Base-by-base conservation (phyloP, 2,797 vertebrate species). In the Urophycis tenuis region DNA sequence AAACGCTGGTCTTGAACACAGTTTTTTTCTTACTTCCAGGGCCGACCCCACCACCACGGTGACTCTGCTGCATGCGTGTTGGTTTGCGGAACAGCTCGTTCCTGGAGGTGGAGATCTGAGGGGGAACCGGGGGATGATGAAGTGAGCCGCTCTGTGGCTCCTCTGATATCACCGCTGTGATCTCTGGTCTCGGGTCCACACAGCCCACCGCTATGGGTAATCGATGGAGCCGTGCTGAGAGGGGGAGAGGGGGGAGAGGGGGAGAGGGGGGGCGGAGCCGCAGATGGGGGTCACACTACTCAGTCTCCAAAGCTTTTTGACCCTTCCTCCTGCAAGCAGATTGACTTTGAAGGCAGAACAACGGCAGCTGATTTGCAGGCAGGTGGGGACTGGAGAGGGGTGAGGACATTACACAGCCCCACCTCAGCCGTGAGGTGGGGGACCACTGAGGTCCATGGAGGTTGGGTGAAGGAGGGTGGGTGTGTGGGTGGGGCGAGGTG, bases 91-190 rank as follows among this genome's bases (percentile, higher is more conserved):
- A 49, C 7, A 72, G 19, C 31, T 83, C 30, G 76, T 33, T 19
- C 75, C 3, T 29, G 14, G 33, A 34, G 77, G 8, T n/a, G n/a
- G 76, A 60, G 2, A 74, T 9, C 33, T 8, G n/a, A 25, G 36
- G 53, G 53, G 73, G 75, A 64, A 5, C 4, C 0, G 34, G 5
- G 5, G 34, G 73, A 45, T 77, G 74, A 77, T 31, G 25, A 82
- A 75, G 36, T 81, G 29, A 82, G 19, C 74, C 64, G 12, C 33
- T 6, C 74, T 72, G 12, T 1, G 30, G 69, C 31, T 72, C 30
- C 73, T 87, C 78, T 81, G 78, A 78, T 82, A 78, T 76, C 71
- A 76, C 3, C 74, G 29, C 80, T 81, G 72, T 84, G 80, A 86
- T 86, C 80, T 88, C 36, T 64, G 15, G 75, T 73, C 81, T 82